Base-by-base conservation (phyloP, 2,797 vertebrate genomes). In the Artibeus jamaicensis region DNA sequence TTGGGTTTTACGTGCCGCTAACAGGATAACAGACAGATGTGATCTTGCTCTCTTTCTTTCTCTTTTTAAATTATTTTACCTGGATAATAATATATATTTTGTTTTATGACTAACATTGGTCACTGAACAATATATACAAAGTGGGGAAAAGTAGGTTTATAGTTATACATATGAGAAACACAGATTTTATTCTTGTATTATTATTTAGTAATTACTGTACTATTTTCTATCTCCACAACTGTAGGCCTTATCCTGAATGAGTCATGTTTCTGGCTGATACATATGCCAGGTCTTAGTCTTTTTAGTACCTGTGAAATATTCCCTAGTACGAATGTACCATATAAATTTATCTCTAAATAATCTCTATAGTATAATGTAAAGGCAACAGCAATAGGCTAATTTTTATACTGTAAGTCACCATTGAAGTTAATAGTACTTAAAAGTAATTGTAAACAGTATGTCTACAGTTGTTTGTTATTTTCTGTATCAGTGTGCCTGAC, bases 381-480 rank as follows among this genome's bases (percentile, higher is more conserved):
- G n/a, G 18, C 14, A 92, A 88, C 42, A 18, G 68, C 9, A 65
- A 55, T 21, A 68, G 57, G 32, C 50, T 91, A n/a, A 85, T 29
- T 93, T 78, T 89, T 70, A 85, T 42, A 34, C 12, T 29, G 19
- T 6, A 84, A 85, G 39, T 39, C 62, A 88, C 39, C n/a, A 86
- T 6, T 84, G 18, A 81, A 53, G 24, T 79, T 86, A 96, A 50
- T 93, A 89, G 79, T 81, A 94, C 48, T 88, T 91, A 65, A 95
- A 92, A 86, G 57, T 83, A 55, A 89, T 87, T 83, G 92, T 95
- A 91, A 76, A 70, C 5, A 44, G 18, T 44, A 85, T 53, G 6
- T 26, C 37, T 91, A 71, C 0, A 74, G 37, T 46, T 53, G 32
- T 12, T 73, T 42, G 46, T 26, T 34, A 95, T 86, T 93, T 91